Percentiles rank a stretch among this genome's conserved stretches.
Conservation (phyloP, 1,140 invertebrate genomes). For the Apis mellifera region DNA sequence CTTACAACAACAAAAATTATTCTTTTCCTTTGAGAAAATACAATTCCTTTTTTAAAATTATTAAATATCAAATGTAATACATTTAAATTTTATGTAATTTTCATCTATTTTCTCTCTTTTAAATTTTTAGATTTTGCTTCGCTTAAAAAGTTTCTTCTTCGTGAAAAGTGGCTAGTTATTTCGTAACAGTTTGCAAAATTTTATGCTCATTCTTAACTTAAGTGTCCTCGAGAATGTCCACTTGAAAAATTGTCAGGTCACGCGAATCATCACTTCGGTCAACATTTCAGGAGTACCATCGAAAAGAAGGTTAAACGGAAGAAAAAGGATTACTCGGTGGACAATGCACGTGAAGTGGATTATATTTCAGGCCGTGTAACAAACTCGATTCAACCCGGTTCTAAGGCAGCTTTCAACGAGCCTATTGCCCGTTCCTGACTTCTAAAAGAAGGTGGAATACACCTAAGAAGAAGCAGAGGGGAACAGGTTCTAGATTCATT, state of each 20-base stretch:
- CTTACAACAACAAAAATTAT: too few relatives aligned
- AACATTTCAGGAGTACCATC: not conserved
- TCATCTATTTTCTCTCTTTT: too few relatives aligned
- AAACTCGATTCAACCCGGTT: conserved; percentile 42
- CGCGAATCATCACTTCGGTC: not conserved
- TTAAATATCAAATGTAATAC: too few relatives aligned
- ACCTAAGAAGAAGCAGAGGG: conserved; percentile 58
- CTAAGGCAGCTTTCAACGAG: conserved; percentile 53
- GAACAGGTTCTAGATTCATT: conserved; percentile 76
- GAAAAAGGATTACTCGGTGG: conserved; percentile 5
- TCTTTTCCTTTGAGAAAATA: too few relatives aligned
- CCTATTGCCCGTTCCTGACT: conserved; percentile 53
- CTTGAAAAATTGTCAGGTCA: not conserved
- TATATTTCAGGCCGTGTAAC: conserved; percentile 35
- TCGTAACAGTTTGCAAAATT: not conserved
- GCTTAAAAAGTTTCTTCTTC: not conserved
- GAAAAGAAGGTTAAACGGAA: not conserved
- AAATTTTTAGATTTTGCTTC: not conserved
- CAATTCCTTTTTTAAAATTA: too few relatives aligned
- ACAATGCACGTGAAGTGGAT: conserved; percentile 13
- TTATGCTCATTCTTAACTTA: not conserved
- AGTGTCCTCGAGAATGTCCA: too few relatives aligned
- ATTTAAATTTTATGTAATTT: too few relatives aligned
- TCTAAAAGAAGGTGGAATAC: conserved; percentile 62
- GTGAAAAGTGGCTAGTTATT: not conserved